Evolutionary conservation across 2,113 vertebrate genomes (phyloP).

Genomic region (Megaleporinus macrocephalus): DNA sequence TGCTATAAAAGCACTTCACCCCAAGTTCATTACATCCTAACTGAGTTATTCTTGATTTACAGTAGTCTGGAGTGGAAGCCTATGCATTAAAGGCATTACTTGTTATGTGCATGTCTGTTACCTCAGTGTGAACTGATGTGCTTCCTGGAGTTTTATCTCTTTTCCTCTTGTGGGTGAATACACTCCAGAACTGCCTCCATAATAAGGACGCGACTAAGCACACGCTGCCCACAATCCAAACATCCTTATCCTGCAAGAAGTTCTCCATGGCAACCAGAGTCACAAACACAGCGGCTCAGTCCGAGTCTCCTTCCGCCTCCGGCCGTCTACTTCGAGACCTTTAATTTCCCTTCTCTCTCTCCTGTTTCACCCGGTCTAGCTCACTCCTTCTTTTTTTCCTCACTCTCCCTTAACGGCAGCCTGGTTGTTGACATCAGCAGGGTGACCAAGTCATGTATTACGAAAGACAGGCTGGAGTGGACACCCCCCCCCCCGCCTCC

Average conservation of each 20-base stretch:
- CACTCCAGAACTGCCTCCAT: slow-evolving; percentile 83
- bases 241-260: slow-evolving; percentile 79
- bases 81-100: not conserved
- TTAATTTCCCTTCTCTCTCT: slow-evolving; percentile 9
- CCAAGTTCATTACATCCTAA: not conserved
- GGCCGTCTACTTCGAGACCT: not conserved
- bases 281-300: slow-evolving; percentile 4
- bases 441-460: slow-evolving; percentile 27
- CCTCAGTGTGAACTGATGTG: slow-evolving; percentile 39
- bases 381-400: not conserved
- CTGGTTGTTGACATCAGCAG: slow-evolving; percentile 53
- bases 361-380: slow-evolving; percentile 11
- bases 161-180: slow-evolving; percentile 77
- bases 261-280: slow-evolving; percentile 78
- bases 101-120: slow-evolving; percentile 12
- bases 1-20: not conserved
- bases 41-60: not conserved
- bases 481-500: not conserved
- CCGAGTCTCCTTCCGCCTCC: not conserved
- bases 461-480: slow-evolving; percentile 21
- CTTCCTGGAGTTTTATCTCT: slow-evolving; percentile 45
- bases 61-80: not conserved
- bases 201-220: slow-evolving; percentile 85
- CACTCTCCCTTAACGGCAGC: not conserved
- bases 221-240: slow-evolving; percentile 87